phyloP scores from a whole-genome alignment of 2,113 vertebrate species.

The Catharus fuscescens region DNA sequence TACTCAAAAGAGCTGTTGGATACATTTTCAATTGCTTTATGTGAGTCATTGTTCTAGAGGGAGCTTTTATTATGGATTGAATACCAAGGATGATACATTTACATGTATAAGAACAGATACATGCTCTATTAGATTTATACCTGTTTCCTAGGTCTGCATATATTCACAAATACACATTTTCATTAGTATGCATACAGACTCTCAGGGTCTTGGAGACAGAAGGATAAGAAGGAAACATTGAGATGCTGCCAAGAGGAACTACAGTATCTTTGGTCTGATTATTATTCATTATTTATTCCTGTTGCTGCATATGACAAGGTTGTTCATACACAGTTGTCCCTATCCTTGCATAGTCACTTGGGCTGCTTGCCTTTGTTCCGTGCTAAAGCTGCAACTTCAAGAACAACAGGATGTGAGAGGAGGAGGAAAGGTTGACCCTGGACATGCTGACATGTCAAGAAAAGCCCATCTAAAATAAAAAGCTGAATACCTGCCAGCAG shows the following conservation, averaged over 20 bases:
- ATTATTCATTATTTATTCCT: not conserved
- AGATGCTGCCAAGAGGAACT: not conserved
- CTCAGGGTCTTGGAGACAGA: not conserved
- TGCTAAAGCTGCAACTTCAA: not conserved
- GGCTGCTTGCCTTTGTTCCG: not conserved
- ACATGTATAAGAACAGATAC: not conserved
- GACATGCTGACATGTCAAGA: not conserved
- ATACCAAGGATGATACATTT: conserved; percentile 13
- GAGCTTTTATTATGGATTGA: conserved; percentile 41
- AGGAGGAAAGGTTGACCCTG: not conserved
- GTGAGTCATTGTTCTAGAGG: conserved; percentile 61
- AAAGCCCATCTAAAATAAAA: not conserved
- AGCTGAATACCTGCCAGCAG: not conserved
- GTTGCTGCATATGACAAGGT: not conserved
- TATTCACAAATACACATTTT: not conserved
- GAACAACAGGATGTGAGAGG: not conserved
- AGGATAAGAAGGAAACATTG: not conserved
- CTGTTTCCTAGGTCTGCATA: not conserved
- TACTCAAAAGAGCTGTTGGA: conserved; percentile 43
- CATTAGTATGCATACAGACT: not conserved
- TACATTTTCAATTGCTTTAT: conserved; percentile 46
- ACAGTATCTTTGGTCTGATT: not conserved
- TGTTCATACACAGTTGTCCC: not conserved
- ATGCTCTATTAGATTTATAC: not conserved
- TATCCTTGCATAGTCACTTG: not conserved